A percentile compares a stretch with the other conserved stretches of the same genome.
phyloP scores from a whole-genome alignment of 2,113 vertebrate genomes.

The Amazona vittata region DNA sequence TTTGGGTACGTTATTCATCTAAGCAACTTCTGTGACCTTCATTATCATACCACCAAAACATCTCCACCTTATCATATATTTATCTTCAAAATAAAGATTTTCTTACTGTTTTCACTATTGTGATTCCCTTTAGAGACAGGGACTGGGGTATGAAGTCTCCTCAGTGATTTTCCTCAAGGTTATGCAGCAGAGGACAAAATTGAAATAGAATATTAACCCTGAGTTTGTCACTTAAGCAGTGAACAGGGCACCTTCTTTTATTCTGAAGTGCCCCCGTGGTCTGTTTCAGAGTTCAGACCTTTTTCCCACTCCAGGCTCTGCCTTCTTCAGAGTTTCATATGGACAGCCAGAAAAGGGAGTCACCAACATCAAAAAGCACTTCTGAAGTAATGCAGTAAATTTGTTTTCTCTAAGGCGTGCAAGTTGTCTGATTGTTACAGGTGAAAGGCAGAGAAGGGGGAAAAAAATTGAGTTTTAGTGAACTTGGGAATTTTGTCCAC shows the following conservation, averaged over 20 bases:
- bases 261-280: neutral
- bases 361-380: neutral
- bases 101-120: neutral
- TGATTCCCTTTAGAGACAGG: neutral
- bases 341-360: neutral
- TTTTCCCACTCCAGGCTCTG: neutral
- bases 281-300: neutral
- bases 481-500: neutral
- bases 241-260: neutral
- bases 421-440: neutral
- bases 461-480: neutral
- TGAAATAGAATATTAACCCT: neutral
- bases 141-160: neutral
- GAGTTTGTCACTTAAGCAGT: neutral
- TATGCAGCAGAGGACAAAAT: neutral
- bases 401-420: neutral
- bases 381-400: neutral
- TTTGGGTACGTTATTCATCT: neutral
- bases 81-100: neutral
- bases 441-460: neutral
- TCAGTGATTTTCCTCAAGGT: neutral
- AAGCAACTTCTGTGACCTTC: neutral
- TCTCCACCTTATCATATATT: neutral
- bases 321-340: neutral
- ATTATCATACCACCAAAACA: neutral